A percentile compares a stretch with the other conserved stretches of the same genome.
phyloP scores from a whole-genome alignment of 2,888 invertebrate species.

The Hermodice carunculata region DNA sequence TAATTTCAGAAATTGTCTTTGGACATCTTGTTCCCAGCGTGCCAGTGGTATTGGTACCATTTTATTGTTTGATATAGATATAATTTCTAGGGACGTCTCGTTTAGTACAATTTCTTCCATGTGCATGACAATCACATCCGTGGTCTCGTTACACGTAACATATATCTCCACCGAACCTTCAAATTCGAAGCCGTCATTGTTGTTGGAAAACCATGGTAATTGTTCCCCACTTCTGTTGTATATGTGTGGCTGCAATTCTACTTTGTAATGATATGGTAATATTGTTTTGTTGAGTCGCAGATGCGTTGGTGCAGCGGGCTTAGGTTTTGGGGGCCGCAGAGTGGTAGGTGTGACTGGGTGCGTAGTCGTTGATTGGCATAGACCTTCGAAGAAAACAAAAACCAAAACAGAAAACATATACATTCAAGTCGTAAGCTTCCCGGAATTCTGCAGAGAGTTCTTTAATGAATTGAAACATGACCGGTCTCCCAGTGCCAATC shows the following conservation, averaged over 20 bases:
- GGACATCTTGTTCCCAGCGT: conserved; percentile 8
- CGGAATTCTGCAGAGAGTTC: too few species aligned
- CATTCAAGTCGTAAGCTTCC: too few species aligned
- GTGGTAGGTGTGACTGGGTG: not conserved
- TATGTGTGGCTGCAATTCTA: conserved; percentile 1
- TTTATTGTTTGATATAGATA: too few species aligned
- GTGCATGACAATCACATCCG: conserved; percentile 8
- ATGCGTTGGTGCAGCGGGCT: not conserved
- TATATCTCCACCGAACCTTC: conserved; percentile 5
- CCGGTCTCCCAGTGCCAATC: too few species aligned
- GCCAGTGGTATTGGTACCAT: too few species aligned
- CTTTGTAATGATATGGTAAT: conserved; percentile 10
- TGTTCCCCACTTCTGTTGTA: not conserved
- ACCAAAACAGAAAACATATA: too few species aligned
- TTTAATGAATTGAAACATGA: too few species aligned
- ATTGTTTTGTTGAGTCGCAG: conserved; percentile 8
- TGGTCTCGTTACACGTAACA: conserved; percentile 9
- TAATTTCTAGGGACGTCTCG: not conserved
- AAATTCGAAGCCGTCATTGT: conserved; percentile 5
- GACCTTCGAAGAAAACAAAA: too few species aligned
- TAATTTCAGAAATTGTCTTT: conserved; percentile 9
- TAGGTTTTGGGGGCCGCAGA: not conserved
- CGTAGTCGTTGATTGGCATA: too few species aligned
- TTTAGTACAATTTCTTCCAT: not conserved
- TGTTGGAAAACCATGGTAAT: too few species aligned